Conservation (phyloP, 2,888 invertebrate genomes). For the Drosophila maculinotata region DNA sequence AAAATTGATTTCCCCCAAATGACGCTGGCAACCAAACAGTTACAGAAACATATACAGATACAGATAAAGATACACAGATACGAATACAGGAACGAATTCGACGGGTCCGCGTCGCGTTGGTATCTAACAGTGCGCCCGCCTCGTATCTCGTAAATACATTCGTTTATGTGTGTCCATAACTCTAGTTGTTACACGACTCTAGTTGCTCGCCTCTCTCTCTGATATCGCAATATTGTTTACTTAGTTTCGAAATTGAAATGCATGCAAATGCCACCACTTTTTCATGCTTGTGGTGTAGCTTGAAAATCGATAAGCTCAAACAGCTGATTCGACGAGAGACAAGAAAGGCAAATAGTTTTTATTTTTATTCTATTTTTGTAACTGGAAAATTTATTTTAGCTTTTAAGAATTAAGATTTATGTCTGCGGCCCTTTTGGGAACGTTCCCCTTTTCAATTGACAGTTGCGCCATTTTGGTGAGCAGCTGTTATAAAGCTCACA, state of each 20-base stretch:
- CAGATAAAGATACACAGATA: slow-evolving; percentile 21
- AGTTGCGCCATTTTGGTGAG: slow-evolving; percentile 22
- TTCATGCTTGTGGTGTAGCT: slow-evolving; percentile 26
- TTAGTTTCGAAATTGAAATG: slow-evolving; percentile 45
- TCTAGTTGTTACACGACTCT: slow-evolving; percentile 33
- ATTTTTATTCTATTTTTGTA: not conserved
- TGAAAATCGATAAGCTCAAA: slow-evolving; percentile 68
- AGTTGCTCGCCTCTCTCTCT: slow-evolving; percentile 6
- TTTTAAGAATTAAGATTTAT: slow-evolving; percentile 65
- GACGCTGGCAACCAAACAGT: slow-evolving; percentile 30
- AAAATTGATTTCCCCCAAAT: slow-evolving; percentile 73
- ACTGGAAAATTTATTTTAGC: slow-evolving; percentile 26
- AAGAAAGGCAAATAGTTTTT: slow-evolving; percentile 23
- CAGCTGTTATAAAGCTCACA: slow-evolving; percentile 16
- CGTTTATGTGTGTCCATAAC: slow-evolving; percentile 47
- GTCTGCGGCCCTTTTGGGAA: slow-evolving; percentile 11
- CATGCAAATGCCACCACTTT: slow-evolving; percentile 43
- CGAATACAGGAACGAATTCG: slow-evolving; percentile 21
- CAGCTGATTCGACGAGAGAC: slow-evolving; percentile 63
- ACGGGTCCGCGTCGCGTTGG: slow-evolving; percentile 23
- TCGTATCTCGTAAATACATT: slow-evolving; percentile 69
- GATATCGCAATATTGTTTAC: slow-evolving; percentile 28
- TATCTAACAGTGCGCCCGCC: slow-evolving; percentile 33
- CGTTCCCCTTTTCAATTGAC: slow-evolving; percentile 39
- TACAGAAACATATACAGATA: slow-evolving; percentile 24